A percentile compares a stretch with the other conserved stretches of the same genome.
phyloP scores from a whole-genome alignment of 2,888 invertebrate species.

The Euzetes globulus region DNA sequence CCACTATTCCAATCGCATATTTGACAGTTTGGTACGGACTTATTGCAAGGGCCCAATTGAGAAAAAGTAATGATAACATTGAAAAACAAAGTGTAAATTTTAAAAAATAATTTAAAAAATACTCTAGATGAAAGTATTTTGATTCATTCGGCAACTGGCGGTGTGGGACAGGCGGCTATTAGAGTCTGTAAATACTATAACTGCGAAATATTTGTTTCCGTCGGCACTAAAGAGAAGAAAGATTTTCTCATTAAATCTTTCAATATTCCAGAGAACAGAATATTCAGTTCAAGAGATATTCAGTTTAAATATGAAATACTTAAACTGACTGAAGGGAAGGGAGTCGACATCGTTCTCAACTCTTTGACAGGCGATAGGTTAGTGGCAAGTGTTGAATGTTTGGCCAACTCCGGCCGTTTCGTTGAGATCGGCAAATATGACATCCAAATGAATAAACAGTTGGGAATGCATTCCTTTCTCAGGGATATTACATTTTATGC shows the following conservation, averaged over 20 bases:
- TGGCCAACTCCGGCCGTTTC: conserved; percentile 86
- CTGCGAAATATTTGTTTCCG: conserved; percentile 82
- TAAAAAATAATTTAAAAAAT: background rate
- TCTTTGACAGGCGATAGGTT: conserved; percentile 92
- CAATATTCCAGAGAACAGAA: conserved; percentile 69
- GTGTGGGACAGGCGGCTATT: conserved; percentile 95
- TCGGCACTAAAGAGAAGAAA: conserved; percentile 67
- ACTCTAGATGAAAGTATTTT: conserved; percentile 65
- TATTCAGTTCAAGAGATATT: conserved; percentile 84
- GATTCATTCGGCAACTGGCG: conserved; percentile 65
- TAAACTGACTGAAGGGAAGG: conserved; percentile 69
- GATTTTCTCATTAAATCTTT: conserved; percentile 78
- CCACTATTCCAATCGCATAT: conserved; percentile 90
- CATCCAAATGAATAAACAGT: conserved; percentile 73
- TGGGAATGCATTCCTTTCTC: conserved; percentile 81
- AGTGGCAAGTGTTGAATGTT: conserved; percentile 71
- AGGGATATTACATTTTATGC: conserved; percentile 98
- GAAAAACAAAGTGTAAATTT: too few relatives aligned
- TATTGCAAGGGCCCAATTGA: conserved; percentile 73
- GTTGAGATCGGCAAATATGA: conserved; percentile 97
- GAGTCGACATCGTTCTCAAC: conserved; percentile 89
- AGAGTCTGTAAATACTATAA: conserved; percentile 81
- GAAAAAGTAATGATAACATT: too few relatives aligned
- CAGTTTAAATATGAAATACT: conserved; percentile 83
- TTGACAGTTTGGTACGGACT: conserved; percentile 79